Conservation (phyloP, 2,113 vertebrate genomes). For the Proteles cristata region DNA sequence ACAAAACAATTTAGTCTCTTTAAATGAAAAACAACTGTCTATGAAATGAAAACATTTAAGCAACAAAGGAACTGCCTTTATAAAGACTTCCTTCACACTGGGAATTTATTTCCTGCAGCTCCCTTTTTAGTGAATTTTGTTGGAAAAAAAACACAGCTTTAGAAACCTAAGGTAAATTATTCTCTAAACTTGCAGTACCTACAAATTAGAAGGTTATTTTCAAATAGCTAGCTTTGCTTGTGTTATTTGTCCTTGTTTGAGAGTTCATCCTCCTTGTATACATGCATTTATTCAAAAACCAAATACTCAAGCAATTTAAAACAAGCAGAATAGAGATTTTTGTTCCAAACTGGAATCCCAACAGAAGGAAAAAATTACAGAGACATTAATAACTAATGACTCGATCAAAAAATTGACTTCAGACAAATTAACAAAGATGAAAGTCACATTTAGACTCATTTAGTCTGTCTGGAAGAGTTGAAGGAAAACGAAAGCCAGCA, state of each 20-base stretch:
- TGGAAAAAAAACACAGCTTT: background rate
- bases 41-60: background rate
- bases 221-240: conserved; percentile 10
- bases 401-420: conserved; percentile 75
- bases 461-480: background rate
- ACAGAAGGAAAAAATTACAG: conserved; percentile 42
- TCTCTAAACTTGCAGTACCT: conserved; percentile 21
- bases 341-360: conserved; percentile 53
- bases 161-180: background rate
- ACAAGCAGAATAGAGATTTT: conserved; percentile 20
- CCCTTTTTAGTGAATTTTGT: background rate
- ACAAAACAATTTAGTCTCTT: conserved; percentile 61
- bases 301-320: conserved; percentile 53
- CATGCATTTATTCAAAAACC: conserved; percentile 45
- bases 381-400: conserved; percentile 71
- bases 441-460: conserved; percentile 65
- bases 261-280: background rate
- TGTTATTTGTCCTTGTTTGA: conserved; percentile 6
- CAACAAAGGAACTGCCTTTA: background rate
- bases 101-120: background rate
- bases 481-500: background rate
- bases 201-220: conserved; percentile 48
- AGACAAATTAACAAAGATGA: conserved; percentile 64
- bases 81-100: background rate
- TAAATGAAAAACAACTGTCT: conserved; percentile 14